Conservation (phyloP, 2,113 vertebrate species). For the Bungarus multicinctus region DNA sequence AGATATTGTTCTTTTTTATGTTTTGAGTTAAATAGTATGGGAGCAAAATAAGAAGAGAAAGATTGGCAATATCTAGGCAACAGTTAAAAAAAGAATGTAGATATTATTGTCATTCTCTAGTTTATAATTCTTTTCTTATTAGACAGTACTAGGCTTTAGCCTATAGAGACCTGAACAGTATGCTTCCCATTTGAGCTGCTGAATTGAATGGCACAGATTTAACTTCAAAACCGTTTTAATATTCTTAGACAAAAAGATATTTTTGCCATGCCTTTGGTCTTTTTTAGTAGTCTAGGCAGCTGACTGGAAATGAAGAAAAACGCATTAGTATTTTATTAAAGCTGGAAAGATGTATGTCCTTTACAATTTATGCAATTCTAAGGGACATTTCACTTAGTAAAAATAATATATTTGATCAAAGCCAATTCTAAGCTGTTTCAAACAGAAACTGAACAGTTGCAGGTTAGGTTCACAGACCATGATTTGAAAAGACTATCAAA, state of each 20-base stretch:
- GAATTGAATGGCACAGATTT: background rate
- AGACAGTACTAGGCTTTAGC: background rate
- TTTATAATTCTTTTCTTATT: background rate
- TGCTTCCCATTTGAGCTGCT: background rate
- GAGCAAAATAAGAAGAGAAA: background rate
- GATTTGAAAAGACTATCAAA: background rate
- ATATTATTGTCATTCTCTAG: background rate
- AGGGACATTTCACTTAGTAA: background rate
- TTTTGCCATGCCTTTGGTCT: background rate
- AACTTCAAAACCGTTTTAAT: background rate
- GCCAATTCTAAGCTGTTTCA: background rate
- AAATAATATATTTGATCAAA: background rate
- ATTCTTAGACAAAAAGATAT: background rate
- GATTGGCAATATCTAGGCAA: background rate
- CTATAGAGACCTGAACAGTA: background rate
- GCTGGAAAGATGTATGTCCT: background rate
- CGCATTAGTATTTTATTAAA: background rate
- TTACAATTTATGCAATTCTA: background rate
- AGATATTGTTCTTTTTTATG: background rate
- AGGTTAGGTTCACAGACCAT: background rate
- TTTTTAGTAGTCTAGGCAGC: background rate
- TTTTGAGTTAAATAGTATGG: background rate
- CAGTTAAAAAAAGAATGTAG: background rate
- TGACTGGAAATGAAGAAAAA: background rate
- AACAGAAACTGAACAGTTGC: background rate